A percentile compares a stretch with the other conserved stretches of the same genome.
These are phyloP conservation scores for Exaiptasia diaphana DNA, from an alignment of 64 coral and sea anemone species.

Conservation along the genomic window DNA sequence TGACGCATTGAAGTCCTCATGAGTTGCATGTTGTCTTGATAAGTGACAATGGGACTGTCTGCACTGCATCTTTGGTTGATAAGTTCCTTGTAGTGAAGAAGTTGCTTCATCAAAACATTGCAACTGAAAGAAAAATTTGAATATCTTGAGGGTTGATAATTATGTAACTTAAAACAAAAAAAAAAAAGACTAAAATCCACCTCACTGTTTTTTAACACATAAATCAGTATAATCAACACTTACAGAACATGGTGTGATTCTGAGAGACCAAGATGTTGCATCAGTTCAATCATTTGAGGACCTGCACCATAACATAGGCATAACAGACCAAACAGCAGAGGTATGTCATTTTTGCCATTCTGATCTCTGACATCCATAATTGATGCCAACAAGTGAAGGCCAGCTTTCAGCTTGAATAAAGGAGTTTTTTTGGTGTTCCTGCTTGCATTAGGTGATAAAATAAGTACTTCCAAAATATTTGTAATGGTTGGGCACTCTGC, in stretches of 20 bases:
- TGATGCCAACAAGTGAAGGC: slow-evolving; percentile 25
- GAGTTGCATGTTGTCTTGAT: slow-evolving; percentile 54
- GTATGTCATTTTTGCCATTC: slow-evolving; percentile 25
- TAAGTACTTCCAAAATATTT: slow-evolving; percentile 18
- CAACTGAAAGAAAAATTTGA: background rate
- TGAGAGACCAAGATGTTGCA: slow-evolving; percentile 12
- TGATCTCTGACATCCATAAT: slow-evolving; percentile 38
- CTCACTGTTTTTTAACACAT: background rate
- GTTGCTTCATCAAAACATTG: background rate
- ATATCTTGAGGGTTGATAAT: no score
- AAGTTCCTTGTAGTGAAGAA: background rate
- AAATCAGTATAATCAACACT: slow-evolving; percentile 1
- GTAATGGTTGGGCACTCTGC: slow-evolving; percentile 9
- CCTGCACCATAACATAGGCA: slow-evolving; percentile 42
- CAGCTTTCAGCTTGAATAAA: slow-evolving; percentile 38
- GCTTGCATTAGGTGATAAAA: background rate
- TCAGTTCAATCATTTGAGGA: slow-evolving; percentile 34
- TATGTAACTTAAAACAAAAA: no score
- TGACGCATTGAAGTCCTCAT: slow-evolving; percentile 25
- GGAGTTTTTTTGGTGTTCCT: slow-evolving; percentile 23
- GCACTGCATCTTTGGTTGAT: background rate
- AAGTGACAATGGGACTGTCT: background rate
- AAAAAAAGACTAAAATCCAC: no score
- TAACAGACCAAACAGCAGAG: slow-evolving; percentile 44
- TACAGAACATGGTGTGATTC: slow-evolving; percentile 39